These are phyloP conservation scores for Drosophila sulfurigaster DNA, from an alignment of 1,140 invertebrate species.

Conservation along the genomic window DNA sequence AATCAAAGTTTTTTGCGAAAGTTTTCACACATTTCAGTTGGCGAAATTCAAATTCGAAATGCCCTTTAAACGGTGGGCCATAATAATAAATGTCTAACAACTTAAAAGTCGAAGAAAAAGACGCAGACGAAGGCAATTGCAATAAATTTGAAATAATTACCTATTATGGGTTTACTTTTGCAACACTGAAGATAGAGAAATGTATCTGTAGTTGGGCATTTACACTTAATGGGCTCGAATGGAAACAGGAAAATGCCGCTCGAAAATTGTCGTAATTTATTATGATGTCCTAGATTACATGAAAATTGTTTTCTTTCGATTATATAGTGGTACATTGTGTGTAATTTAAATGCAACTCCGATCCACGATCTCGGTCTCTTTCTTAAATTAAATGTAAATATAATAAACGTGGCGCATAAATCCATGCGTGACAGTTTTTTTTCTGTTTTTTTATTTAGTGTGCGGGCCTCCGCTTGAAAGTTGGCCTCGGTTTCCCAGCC, in stretches of 20 bases:
- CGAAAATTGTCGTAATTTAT: constrained; percentile 83
- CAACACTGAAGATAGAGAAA: constrained; percentile 21
- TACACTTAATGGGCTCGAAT: constrained; percentile 58
- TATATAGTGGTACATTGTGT: constrained; percentile 50
- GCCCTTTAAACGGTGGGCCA: constrained; percentile 19
- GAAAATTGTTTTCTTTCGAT: constrained; percentile 84
- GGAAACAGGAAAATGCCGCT: constrained; percentile 65
- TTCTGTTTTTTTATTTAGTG: background rate
- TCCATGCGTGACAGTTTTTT: constrained; percentile 73
- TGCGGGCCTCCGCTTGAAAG: constrained; percentile 52
- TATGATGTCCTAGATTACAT: constrained; percentile 85
- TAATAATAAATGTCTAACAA: constrained; percentile 12
- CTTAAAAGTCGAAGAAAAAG: constrained; percentile 32
- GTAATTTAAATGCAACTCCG: constrained; percentile 58
- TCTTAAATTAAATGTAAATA: constrained; percentile 80
- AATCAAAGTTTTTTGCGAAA: constrained; percentile 2
- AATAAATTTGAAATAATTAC: constrained; percentile 85
- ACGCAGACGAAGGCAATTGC: constrained; percentile 50
- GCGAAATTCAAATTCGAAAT: constrained; percentile 13
- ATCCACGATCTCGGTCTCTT: constrained; percentile 34
- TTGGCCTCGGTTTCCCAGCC: constrained; percentile 30
- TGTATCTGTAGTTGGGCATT: constrained; percentile 37
- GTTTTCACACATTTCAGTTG: background rate
- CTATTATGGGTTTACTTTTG: constrained; percentile 79
- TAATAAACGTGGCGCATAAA: constrained; percentile 80